phyloP scores from a whole-genome alignment of 2,888 invertebrate genomes.

The Stratiomys singularior region DNA sequence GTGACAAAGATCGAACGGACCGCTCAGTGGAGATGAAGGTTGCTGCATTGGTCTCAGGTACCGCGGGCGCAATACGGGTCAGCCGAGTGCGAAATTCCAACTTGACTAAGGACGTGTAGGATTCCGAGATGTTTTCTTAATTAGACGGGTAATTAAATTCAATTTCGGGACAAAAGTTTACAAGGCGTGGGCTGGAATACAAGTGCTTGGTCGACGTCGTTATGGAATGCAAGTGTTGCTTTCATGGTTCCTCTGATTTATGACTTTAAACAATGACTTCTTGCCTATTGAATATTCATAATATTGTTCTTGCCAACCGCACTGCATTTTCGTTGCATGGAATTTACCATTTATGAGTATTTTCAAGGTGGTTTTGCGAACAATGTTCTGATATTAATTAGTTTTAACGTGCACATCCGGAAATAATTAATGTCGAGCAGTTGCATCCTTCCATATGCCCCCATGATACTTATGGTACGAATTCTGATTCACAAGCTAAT shows the following conservation, averaged over 20 bases:
- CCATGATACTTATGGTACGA: no score
- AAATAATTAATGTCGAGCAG: no score
- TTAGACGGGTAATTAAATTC: constrained; percentile 36
- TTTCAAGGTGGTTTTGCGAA: no score
- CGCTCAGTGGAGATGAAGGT: neutral
- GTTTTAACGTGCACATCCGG: no score
- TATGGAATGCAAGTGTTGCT: neutral
- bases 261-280: neutral
- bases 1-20: constrained; percentile 38
- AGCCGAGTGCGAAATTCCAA: constrained; percentile 26
- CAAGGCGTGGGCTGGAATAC: constrained; percentile 22
- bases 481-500: no score
- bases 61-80: neutral
- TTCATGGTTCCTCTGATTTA: constrained; percentile 12
- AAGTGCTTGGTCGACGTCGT: neutral
- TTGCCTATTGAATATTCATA: constrained; percentile 10
- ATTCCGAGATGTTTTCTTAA: constrained; percentile 35
- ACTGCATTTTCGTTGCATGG: no score
- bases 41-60: neutral
- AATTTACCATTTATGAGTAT: no score
- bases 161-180: constrained; percentile 8
- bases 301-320: neutral
- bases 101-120: constrained; percentile 16
- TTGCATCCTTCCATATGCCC: no score
- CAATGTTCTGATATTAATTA: no score